Conservation (phyloP, 2,797 vertebrate species). For the Arctocebus calabarensis region DNA sequence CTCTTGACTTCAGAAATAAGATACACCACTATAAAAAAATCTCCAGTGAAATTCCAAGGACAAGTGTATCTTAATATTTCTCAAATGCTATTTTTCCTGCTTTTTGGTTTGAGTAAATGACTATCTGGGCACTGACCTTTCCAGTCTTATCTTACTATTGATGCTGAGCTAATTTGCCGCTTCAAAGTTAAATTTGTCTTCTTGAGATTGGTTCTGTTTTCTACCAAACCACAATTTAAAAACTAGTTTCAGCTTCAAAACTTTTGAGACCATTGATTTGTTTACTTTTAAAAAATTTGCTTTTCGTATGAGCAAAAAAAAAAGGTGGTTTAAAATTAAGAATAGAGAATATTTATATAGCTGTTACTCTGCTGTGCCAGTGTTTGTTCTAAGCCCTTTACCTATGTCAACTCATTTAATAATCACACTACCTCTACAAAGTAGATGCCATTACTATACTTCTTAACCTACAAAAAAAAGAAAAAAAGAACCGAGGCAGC, state of each 20-base stretch:
- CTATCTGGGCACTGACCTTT: neutral
- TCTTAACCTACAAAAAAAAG: neutral
- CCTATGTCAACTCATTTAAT: neutral
- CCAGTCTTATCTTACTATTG: neutral
- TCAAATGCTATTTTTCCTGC: neutral
- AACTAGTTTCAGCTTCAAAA: neutral
- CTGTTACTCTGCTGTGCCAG: neutral
- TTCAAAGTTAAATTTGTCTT: constrained; percentile 13
- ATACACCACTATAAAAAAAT: neutral
- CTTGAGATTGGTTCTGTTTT: constrained; percentile 20
- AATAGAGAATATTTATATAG: neutral
- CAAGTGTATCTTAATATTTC: neutral
- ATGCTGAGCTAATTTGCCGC: neutral
- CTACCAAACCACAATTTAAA: constrained; percentile 7
- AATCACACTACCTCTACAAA: neutral
- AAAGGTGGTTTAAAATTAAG: neutral
- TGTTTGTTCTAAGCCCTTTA: neutral
- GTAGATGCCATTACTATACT: neutral
- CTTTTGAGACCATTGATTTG: neutral
- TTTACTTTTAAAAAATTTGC: neutral
- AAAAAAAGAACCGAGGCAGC: neutral
- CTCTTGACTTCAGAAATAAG: constrained; percentile 4
- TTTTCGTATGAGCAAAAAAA: neutral
- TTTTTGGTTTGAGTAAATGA: neutral
- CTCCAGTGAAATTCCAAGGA: neutral